phyloP scores from a whole-genome alignment of 2,888 invertebrate genomes.

The Carpatolechia fugitivella region DNA sequence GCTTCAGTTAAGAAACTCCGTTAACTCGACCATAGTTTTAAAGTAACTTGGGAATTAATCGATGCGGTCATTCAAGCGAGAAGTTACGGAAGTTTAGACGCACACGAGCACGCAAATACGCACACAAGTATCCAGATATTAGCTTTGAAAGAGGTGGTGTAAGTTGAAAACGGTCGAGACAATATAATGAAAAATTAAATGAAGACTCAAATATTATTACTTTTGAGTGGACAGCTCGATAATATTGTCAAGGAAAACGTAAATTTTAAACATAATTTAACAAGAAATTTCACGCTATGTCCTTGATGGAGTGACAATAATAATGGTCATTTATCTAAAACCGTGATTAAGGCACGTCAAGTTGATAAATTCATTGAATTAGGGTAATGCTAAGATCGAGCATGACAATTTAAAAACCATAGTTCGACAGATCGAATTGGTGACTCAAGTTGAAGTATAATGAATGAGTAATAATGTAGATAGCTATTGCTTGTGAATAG shows the following conservation, averaged over 20 bases:
- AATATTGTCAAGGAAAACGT: too few species aligned
- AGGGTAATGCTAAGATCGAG: neutral
- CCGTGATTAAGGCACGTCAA: too few species aligned
- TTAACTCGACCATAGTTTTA: constrained; percentile 39
- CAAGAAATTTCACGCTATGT: too few species aligned
- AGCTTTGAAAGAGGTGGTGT: neutral
- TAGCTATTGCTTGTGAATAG: neutral
- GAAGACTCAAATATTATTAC: too few species aligned
- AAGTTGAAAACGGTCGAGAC: constrained; percentile 1
- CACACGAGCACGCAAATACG: constrained; percentile 17
- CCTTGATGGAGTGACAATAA: too few species aligned
- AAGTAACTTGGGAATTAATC: constrained; percentile 53
- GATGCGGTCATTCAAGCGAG: constrained; percentile 40
- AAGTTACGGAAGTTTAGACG: constrained; percentile 31
- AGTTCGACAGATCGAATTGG: neutral
- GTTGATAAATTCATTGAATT: neutral
- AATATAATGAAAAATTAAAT: neutral
- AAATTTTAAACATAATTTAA: too few species aligned
- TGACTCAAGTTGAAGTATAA: neutral
- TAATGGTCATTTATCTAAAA: too few species aligned
- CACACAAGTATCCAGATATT: constrained; percentile 2
- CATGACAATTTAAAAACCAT: neutral
- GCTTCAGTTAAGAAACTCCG: constrained; percentile 32
- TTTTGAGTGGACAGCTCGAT: too few species aligned
- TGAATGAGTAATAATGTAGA: neutral